Base-by-base conservation (phyloP, 2,888 invertebrate genomes). In the Graphium colonna region DNA sequence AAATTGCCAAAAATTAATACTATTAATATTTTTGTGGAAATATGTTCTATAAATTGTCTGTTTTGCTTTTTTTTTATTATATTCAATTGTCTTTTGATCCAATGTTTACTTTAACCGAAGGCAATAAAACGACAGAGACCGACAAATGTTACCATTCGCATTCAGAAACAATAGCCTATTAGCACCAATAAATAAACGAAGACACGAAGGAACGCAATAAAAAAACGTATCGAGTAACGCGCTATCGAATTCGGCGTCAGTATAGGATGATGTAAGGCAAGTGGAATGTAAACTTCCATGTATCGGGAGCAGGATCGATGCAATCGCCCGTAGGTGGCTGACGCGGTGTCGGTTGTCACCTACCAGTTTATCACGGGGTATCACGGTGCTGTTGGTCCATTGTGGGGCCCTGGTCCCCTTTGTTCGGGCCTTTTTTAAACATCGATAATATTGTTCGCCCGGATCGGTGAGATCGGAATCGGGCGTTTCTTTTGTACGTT, bases 381-480 rank as follows among this genome's bases (percentile, higher is more conserved):
- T 62, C 43, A 31, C 64, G 56, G 63, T 68, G 67, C 74, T 69
- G 67, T 79, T 70, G 66, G 60, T 59, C 72, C 69, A 75, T 75
- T 76, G 76, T 77, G 61, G 60, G 57, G 56, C 68, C 67, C 66
- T 71, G 70, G 65, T 61, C 65, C 59, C 64, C 60, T 67, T 67
- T 64, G 64, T 71, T 71, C 65, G 67, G 60, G 69, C 74, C 74
- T 75, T 64, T 69, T 64, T 64, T 69, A 62, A 64, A 68, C 65
- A 71, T 72, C 75, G 82, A 81, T 81, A 78, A 77, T 79, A 81
- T 80, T 80, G 81, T 82, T 75, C 75, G 67, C 63, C 73, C 68
- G 69, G 68, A 71, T 69, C 73, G 69, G 71, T 65, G 60, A 67
- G 79, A 80, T 79, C 62, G 63, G 47, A 67, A 81, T 80, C 79